Base-by-base conservation (phyloP, 2,113 vertebrate genomes). In the Apteryx mantelli region DNA sequence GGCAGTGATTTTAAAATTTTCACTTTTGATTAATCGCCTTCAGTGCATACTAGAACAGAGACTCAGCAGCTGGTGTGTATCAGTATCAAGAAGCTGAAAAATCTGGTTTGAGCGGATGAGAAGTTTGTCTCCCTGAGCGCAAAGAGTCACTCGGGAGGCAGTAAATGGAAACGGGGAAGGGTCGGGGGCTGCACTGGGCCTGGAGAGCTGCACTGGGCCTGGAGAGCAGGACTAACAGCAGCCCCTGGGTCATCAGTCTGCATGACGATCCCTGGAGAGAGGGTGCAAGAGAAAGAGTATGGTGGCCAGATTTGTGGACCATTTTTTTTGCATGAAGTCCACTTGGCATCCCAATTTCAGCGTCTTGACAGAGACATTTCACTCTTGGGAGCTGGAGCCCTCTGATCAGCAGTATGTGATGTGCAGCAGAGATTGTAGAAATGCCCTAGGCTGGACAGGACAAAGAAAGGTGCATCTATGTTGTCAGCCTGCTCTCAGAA, bases 1-100 rank as follows among this genome's bases (percentile, higher is more conserved):
- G 28, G 20, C 65, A 91, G 48, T 32, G 50, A 71, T 90, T 95
- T 93, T 86, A 71, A 91, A 88, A 91, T 77, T 95, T 92, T 97
- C 60, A 81, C 91, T 93, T 96, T 90, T 94, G 91, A 96, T 93
- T 95, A 96, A 96, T 97, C 93, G 69, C 71, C 60, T 93, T 94
- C 73, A 71, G n/a, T 44, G 52, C 38, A 88, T 56, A 86, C 0
- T 0, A 90, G 60, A 90, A 79, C 55, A 91, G 68, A 86, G 19
- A 55, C 3, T 48, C 65, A 95, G 79, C 68, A 96, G 71, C 91
- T 91, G 76, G 82, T 69, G 28, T 61, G 26, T 69, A 53, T 79
- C 81, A 40, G 38, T 52, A 88, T 55, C 73, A 93, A 83, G 88
- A 94, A 94, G 79, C 68, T 86, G 63, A 90, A 94, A 95, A 93